Evolutionary conservation across 2,113 vertebrate species (phyloP), one percentile per base, ranked within the genome.

Genomic region (Apistogramma diplotaenia): DNA sequence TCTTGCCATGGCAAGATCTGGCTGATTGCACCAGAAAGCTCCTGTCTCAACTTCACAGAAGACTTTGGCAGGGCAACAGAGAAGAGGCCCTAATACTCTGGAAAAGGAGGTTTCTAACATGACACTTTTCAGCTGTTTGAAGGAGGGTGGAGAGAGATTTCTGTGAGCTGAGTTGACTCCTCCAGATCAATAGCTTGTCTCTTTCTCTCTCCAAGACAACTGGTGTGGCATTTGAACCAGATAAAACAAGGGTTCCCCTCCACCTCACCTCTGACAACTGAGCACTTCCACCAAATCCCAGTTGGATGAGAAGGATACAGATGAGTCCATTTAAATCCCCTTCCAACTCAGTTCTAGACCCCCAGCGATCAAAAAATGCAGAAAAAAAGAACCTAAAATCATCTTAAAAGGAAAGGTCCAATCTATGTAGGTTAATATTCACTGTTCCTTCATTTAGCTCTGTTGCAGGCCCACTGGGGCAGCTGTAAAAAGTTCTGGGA

Each of bases 181-280:
- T 85, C 43, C 85, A 89, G 91, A 96, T 96, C 95, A 95, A 95
- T 95, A 95, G 87, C 89, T 92, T 23, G 90, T 95, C 94, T 95
- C 92, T 95, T 93, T 94, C 92, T 84, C 83, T 93, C 88, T 86
- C 85, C 16, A 82, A 94, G 93, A 95, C 92, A 87, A 94, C 92
- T 91, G 92, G 92, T 93, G 93, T 94, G 94, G 94, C 91, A 95
- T 95, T 94, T 95, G 94, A 95, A 95, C 93, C 91, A 95, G 93
- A 95, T 94, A 91, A 93, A 95, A 95, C 91, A 94, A 86, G 89
- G 92, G 89, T 91, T 93, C 84, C 90, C 91, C 92, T 94, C 92
- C 86, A 92, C 89, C 86, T 94, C 91, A 95, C 95, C 93, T 93
- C 91, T 86, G 89, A 94, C 91, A 87, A 91, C 89, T 74, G 78